These are phyloP conservation scores for Fistularia commersonii DNA, from an alignment of 2,797 vertebrate genomes.

Conservation along the genomic window DNA sequence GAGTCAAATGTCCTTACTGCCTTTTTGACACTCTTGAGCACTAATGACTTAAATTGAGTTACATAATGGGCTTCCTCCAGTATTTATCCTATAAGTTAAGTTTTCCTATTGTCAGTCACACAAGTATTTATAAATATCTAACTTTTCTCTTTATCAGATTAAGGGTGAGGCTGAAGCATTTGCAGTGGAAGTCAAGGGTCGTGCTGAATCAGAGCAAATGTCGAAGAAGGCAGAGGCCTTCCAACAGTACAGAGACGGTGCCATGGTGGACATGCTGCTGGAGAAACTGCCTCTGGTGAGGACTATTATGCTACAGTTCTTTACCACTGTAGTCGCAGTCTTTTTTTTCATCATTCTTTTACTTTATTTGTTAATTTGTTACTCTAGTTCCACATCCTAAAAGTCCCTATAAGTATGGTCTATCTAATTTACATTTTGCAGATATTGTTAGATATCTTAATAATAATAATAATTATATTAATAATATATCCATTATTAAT, in stretches of 20 bases:
- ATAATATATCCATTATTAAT: too few relatives aligned
- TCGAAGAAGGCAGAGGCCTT: conserved; percentile 88
- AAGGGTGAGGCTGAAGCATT: conserved; percentile 87
- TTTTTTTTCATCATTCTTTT: not conserved
- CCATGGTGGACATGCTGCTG: conserved; percentile 90
- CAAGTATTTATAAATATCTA: not conserved
- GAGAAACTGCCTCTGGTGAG: conserved; percentile 86
- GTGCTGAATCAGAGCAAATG: conserved; percentile 88
- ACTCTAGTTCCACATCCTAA: too few relatives aligned
- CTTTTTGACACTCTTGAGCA: not conserved
- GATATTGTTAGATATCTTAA: too few relatives aligned
- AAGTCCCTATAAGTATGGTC: too few relatives aligned
- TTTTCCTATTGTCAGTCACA: not conserved
- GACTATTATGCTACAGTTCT: not conserved
- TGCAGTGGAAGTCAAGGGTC: conserved; percentile 82
- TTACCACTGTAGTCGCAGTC: not conserved
- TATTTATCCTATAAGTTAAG: not conserved
- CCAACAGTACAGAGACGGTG: conserved; percentile 85
- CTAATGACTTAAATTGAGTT: too few relatives aligned
- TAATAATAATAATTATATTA: too few relatives aligned
- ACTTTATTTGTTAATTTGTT: too few relatives aligned
- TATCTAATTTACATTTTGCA: too few relatives aligned
- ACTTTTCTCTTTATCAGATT: conserved; percentile 62
- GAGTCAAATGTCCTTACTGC: conserved; percentile 44
- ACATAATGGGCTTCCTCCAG: too few relatives aligned